These are phyloP conservation scores for Leucophenga montana DNA, from an alignment of 2,888 invertebrate species.

Conservation along the genomic window DNA sequence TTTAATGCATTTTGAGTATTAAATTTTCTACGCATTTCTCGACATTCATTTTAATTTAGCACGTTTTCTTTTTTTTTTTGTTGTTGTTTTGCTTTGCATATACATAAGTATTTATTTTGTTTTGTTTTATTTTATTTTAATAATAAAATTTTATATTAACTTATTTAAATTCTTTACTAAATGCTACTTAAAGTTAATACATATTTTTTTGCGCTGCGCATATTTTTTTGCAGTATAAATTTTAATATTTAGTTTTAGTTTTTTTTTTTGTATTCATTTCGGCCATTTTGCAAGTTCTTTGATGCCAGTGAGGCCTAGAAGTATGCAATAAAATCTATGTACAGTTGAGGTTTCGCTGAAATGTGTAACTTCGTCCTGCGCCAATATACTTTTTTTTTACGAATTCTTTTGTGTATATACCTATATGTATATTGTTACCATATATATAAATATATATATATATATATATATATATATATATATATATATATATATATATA, in stretches of 20 bases:
- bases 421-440: no score
- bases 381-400: background rate
- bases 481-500: no score
- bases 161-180: conserved; percentile 31
- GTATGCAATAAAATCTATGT: conserved; percentile 64
- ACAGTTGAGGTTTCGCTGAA: conserved; percentile 51
- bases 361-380: background rate
- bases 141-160: conserved; percentile 13
- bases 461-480: no score
- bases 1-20: conserved; percentile 32
- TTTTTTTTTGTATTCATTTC: conserved; percentile 25
- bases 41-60: background rate
- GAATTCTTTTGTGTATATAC: background rate
- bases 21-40: conserved; percentile 23
- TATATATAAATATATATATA: no score
- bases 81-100: conserved; percentile 5
- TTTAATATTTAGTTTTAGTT: conserved; percentile 25
- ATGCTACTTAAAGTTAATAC: conserved; percentile 24
- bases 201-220: conserved; percentile 1
- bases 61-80: conserved; percentile 9
- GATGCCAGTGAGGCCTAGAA: conserved; percentile 56
- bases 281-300: conserved; percentile 42
- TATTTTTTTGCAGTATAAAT: conserved; percentile 14
- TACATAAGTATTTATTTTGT: background rate
- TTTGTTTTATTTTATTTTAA: background rate